Evolutionary conservation across 2,888 invertebrate genomes (phyloP).

Genomic region (Brachylomia viminalis): DNA sequence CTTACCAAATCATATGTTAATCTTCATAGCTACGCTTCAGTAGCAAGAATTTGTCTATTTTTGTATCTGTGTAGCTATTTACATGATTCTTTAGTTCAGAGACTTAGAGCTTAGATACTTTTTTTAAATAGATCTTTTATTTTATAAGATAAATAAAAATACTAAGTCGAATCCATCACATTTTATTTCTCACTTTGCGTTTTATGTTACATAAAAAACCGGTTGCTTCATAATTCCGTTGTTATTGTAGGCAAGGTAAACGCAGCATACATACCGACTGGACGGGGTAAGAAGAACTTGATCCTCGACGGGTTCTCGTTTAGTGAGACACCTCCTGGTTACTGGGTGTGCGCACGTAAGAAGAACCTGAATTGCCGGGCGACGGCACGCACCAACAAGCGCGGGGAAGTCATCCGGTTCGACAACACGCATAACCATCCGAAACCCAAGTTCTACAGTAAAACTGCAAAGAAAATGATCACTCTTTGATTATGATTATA

Average conservation of each 20-base stretch:
- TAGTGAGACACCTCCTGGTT: constrained; percentile 69
- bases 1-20: constrained; percentile 15
- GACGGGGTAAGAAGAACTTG: constrained; percentile 77
- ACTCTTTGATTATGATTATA: constrained; percentile 62
- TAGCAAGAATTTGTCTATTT: constrained; percentile 23
- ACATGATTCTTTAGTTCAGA: not conserved
- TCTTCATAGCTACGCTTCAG: constrained; percentile 1
- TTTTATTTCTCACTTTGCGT: constrained; percentile 10
- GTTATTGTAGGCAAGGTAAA: constrained; percentile 73
- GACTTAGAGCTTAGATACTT: not conserved
- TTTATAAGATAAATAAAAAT: constrained; percentile 20
- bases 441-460: constrained; percentile 79
- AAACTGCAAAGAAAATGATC: constrained; percentile 78
- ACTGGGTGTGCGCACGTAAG: constrained; percentile 79
- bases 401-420: constrained; percentile 76
- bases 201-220: constrained; percentile 1
- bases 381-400: constrained; percentile 80
- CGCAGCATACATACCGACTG: constrained; percentile 83
- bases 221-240: constrained; percentile 34
- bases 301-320: constrained; percentile 82
- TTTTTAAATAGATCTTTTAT: not conserved
- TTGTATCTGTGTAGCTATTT: constrained; percentile 17
- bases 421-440: constrained; percentile 80
- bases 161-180: not conserved
- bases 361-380: constrained; percentile 75